Evolutionary conservation across 2,888 invertebrate genomes (phyloP).

Genomic region (Pandemis heparana): DNA sequence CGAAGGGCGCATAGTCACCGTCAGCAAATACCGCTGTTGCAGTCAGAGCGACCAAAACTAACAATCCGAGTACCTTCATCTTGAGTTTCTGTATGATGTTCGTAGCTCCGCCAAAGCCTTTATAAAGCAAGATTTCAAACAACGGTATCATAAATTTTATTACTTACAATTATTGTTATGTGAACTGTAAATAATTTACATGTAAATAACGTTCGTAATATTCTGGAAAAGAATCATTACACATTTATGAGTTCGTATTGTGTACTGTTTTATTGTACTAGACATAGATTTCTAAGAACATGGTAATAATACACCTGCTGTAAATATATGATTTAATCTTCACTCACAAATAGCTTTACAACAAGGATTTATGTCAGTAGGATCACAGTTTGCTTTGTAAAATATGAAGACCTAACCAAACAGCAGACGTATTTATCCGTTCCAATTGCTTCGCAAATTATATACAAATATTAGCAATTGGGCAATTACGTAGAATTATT

Average conservation of each 20-base stretch:
- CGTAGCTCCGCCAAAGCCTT: background rate
- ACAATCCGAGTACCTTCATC: background rate
- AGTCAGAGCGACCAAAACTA: background rate
- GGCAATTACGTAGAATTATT: constrained; percentile 27
- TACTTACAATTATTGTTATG: background rate
- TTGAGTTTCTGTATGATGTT: background rate
- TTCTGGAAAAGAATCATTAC: background rate
- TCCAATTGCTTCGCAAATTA: constrained; percentile 29
- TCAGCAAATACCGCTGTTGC: background rate
- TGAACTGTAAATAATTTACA: background rate
- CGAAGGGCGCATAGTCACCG: background rate
- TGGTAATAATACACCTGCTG: constrained; percentile 1
- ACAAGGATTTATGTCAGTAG: constrained; percentile 19
- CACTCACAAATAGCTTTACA: constrained; percentile 10
- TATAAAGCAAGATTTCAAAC: background rate
- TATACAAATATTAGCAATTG: constrained; percentile 39
- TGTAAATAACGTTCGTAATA: background rate
- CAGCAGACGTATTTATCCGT: constrained; percentile 24
- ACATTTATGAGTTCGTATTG: background rate
- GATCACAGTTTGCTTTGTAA: constrained; percentile 40
- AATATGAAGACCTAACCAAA: constrained; percentile 40
- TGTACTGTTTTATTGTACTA: background rate
- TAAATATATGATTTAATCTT: constrained; percentile 8
- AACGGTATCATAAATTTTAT: background rate
- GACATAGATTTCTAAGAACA: background rate